Evolutionary conservation across 2,888 invertebrate species (phyloP), one percentile per base, ranked within the genome.

Genomic region (Nomada fucata): DNA sequence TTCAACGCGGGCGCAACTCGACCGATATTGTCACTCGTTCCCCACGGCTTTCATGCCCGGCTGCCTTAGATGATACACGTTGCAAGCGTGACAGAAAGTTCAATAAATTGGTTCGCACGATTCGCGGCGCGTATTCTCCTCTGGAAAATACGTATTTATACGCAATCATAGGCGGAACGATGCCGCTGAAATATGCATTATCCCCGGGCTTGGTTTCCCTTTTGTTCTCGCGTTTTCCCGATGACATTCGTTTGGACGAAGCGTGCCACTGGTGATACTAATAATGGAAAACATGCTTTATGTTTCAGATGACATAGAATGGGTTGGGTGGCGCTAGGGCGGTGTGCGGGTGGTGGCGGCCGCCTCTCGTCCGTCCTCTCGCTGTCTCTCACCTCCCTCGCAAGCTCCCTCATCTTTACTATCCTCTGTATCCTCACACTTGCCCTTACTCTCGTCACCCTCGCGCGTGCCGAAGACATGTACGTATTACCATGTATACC

Each of bases 281-380:
- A 80, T 79, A 72, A 79, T 23, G 44, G 55, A 61, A 79, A 78
- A 80, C 63, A 55, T 80, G 80, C 44, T 80, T 87, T 91, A 90
- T 92, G 88, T 97, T 97, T 81, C 96, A 97, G 97, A 97, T 97
- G 96, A 96, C 96, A 96, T 97, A 97, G 97, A 96, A 97, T 97
- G 97, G 97, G 97, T 96, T 97, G 96, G 96, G 96, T 96, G 96
- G 97, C 96, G 96, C 96, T 96, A 95, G 96, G 96, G 95, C 96
- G 96, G 95, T 96, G 96, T 93, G 91, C 92, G 91, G 93, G 93
- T 92, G 93, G 92, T 93, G 91, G 92, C 90, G 89, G 92, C 92
- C 92, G 92, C 92, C 91, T 93, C 89, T 92, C 93, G 92, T 92
- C 93, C 90, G 91, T 93, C 90, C 91, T 93, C 90, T 93, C 92